Conservation (phyloP, 2,797 vertebrate species). For the Tangara arthus region DNA sequence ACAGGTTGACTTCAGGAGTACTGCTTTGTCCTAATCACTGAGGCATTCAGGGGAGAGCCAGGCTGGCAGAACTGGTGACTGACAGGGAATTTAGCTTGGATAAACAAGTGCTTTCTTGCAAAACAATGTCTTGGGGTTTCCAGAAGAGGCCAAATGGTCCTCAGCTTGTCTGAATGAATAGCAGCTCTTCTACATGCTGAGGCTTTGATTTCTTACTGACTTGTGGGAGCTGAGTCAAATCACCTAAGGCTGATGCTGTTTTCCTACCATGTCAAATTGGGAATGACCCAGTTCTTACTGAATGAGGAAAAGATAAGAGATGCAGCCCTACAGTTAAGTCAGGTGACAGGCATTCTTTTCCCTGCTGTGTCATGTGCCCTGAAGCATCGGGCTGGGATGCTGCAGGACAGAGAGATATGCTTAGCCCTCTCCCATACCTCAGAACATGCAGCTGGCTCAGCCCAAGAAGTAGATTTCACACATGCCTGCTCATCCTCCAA, state of each 20-base stretch:
- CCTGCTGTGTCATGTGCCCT: neutral
- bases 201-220: neutral
- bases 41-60: neutral
- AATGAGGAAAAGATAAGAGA: neutral
- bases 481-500: neutral
- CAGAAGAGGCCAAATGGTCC: neutral
- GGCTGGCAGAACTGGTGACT: neutral
- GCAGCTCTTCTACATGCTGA: neutral
- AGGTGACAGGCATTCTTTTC: neutral
- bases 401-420: neutral
- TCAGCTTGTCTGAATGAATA: neutral
- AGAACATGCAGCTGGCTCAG: neutral
- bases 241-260: neutral
- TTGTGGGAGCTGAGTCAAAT: neutral
- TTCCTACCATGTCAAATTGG: neutral
- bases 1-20: neutral
- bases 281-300: neutral
- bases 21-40: neutral
- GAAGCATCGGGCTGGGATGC: neutral
- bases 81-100: neutral
- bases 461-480: neutral
- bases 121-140: neutral
- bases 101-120: neutral
- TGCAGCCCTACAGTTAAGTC: neutral
- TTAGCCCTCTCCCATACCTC: neutral